These are phyloP conservation scores for Limonius californicus DNA, from an alignment of 1,140 invertebrate genomes.

Conservation along the genomic window DNA sequence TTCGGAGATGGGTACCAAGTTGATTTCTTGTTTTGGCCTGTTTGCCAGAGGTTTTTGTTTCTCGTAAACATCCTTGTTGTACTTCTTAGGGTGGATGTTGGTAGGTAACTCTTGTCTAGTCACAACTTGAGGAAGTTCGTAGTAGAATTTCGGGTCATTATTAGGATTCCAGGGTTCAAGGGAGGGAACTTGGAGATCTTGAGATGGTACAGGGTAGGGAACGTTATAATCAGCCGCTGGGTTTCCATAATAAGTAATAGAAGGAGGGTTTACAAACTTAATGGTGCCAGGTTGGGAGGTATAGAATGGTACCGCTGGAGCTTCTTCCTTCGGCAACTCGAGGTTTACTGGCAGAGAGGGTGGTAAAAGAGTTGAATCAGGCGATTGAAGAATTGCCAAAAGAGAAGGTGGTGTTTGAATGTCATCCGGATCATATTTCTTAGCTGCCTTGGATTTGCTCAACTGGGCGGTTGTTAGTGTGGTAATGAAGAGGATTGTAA, in stretches of 20 bases:
- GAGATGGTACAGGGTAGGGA: slow-evolving; percentile 37
- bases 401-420: slow-evolving; percentile 3
- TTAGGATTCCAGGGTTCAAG: slow-evolving; percentile 42
- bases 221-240: slow-evolving; percentile 28
- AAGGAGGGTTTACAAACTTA: slow-evolving; percentile 28
- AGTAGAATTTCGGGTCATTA: slow-evolving; percentile 43
- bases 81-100: slow-evolving; percentile 43
- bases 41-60: slow-evolving; percentile 39
- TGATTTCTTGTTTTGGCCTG: slow-evolving; percentile 38
- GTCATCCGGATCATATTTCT: not conserved
- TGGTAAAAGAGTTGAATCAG: slow-evolving; percentile 24
- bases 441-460: not conserved
- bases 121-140: slow-evolving; percentile 33
- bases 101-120: slow-evolving; percentile 38
- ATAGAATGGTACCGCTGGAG: slow-evolving; percentile 32
- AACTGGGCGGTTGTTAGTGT: slow-evolving; percentile 18
- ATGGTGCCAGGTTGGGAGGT: slow-evolving; percentile 30
- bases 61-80: slow-evolving; percentile 39
- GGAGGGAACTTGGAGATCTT: slow-evolving; percentile 38
- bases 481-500: slow-evolving; percentile 19
- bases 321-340: slow-evolving; percentile 34
- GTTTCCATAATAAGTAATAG: slow-evolving; percentile 18
- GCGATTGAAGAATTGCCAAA: slow-evolving; percentile 18
- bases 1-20: slow-evolving; percentile 33
- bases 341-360: slow-evolving; percentile 29